Conservation (phyloP, 2,797 vertebrate species). For the Hapalemur alaotrensis region DNA sequence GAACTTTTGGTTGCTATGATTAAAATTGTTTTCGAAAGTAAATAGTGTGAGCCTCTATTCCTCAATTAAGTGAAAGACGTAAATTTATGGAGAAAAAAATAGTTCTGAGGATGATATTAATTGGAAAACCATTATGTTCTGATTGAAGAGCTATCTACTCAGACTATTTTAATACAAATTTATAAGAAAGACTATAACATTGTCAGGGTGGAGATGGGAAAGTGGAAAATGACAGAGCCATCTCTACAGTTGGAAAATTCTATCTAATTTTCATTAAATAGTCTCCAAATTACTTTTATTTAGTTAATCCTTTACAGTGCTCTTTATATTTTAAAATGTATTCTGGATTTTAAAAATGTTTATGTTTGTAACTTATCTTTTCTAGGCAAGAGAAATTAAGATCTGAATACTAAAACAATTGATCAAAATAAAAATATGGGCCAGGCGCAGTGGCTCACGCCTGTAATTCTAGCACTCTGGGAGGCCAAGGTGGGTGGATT, state of each 20-base stretch:
- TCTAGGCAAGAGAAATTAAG: constrained; percentile 36
- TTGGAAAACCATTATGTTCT: neutral
- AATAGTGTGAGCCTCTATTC: constrained; percentile 2
- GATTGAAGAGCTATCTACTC: neutral
- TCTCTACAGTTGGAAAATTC: constrained; percentile 32
- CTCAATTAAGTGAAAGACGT: neutral
- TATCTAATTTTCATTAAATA: neutral
- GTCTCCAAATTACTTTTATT: constrained; percentile 37
- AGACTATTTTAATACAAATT: constrained; percentile 49
- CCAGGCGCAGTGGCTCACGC: no score
- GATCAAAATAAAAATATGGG: neutral
- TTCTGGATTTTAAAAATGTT: constrained; percentile 29
- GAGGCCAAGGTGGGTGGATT: no score
- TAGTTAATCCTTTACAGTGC: neutral
- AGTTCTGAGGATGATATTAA: neutral
- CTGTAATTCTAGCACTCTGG: no score
- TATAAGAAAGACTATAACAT: neutral
- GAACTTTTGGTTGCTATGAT: constrained; percentile 9
- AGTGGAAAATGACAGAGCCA: neutral
- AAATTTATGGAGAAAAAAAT: neutral
- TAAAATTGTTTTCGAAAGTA: constrained; percentile 48
- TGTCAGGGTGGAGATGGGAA: neutral
- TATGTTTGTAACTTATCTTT: constrained; percentile 36
- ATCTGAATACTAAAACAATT: constrained; percentile 28
- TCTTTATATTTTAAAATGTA: constrained; percentile 48